Evolutionary conservation across 2,797 vertebrate genomes (phyloP).

Genomic region (Champsocephalus esox): DNA sequence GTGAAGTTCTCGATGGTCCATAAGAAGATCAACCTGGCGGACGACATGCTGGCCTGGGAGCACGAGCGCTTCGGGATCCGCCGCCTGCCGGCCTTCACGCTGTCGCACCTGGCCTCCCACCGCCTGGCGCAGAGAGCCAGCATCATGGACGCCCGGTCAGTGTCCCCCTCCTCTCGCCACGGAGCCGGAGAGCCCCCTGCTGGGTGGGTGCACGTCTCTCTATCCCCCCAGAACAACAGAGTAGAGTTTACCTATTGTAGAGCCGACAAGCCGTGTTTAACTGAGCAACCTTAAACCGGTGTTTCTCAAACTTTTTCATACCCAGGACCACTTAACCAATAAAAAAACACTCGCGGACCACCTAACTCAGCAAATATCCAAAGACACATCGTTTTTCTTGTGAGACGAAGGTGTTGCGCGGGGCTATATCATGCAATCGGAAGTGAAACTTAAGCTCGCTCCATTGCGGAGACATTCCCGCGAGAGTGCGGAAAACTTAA

Average conservation of each 20-base stretch:
- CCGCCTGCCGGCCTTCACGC: constrained; percentile 94
- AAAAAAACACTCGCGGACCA: no score
- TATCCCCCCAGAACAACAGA: constrained; percentile 33
- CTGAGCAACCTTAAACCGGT: no score
- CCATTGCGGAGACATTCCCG: no score
- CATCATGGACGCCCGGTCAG: constrained; percentile 98
- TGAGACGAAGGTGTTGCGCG: no score
- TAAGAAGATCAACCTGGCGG: constrained; percentile 98
- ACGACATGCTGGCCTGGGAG: constrained; percentile 98
- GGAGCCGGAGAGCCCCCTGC: constrained; percentile 84
- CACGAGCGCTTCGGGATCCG: constrained; percentile 98
- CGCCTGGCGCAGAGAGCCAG: constrained; percentile 91
- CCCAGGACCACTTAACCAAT: no score
- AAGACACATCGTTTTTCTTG: no score
- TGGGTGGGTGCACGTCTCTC: constrained; percentile 82
- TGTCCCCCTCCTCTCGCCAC: constrained; percentile 80
- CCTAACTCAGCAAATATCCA: no score
- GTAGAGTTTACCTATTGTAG: constrained; percentile 1
- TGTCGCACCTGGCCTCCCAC: constrained; percentile 95
- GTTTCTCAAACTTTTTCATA: no score
- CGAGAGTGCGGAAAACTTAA: no score
- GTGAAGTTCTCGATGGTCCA: constrained; percentile 98
- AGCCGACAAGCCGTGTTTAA: not conserved
- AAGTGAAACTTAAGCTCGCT: no score
- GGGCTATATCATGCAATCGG: no score